Evolutionary conservation across 1,140 invertebrate species (phyloP).

Genomic region (Gryllus bimaculatus): DNA sequence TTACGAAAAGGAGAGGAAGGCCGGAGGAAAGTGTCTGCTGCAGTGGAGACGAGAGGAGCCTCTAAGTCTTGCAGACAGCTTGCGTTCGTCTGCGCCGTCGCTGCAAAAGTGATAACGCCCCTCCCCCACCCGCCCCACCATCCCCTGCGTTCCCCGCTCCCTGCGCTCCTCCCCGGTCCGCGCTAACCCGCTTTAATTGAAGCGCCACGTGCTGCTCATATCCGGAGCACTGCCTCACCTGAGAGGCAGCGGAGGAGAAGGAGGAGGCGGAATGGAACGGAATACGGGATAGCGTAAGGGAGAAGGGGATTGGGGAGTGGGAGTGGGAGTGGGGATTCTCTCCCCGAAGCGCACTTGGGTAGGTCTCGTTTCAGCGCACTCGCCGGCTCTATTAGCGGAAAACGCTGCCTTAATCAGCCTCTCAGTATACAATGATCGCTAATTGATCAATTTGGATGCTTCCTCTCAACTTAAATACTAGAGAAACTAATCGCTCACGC

Average conservation of each 20-base stretch:
- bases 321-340: neutral
- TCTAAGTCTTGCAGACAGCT: neutral
- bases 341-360: neutral
- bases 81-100: neutral
- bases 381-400: neutral
- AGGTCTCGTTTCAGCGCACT: neutral
- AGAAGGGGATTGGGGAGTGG: neutral
- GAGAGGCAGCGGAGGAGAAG: neutral
- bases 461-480: neutral
- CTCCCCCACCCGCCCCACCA: too few species aligned
- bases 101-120: neutral
- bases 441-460: neutral
- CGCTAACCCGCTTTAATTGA: conserved; percentile 1
- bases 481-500: too few species aligned
- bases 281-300: too few species aligned
- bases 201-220: neutral
- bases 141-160: neutral
- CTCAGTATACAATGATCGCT: neutral
- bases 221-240: neutral
- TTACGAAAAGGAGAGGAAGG: neutral
- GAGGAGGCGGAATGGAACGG: neutral
- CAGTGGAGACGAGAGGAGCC: neutral
- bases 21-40: neutral
- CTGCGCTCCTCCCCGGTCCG: neutral
- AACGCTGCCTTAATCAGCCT: neutral